Evolutionary conservation across 2,113 vertebrate genomes (phyloP).

Genomic region (Charina bottae): DNA sequence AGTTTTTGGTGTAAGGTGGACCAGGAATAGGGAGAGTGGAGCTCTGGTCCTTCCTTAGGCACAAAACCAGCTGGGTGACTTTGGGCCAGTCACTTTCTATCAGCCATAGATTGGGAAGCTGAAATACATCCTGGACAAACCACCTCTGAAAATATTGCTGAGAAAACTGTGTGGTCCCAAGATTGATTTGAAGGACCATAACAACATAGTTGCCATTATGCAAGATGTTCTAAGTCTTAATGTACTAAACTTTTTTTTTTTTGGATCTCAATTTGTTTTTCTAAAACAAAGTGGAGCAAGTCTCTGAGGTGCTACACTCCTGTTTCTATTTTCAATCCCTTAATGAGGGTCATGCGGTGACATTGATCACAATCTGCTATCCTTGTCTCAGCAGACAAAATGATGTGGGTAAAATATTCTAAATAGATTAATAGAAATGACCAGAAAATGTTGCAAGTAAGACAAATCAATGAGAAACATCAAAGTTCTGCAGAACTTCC

Average conservation of each 20-base stretch:
- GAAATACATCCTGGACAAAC: not conserved
- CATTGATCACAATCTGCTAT: not conserved
- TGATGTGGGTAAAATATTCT: not conserved
- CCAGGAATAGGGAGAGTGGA: not conserved
- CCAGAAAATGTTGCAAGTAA: not conserved
- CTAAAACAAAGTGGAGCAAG: not conserved
- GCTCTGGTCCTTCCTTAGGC: not conserved
- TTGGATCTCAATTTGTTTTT: not conserved
- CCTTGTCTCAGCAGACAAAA: not conserved
- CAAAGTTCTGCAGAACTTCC: not conserved
- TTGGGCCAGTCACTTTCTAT: not conserved
- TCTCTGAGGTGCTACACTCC: not conserved
- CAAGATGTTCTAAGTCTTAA: not conserved
- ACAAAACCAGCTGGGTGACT: not conserved
- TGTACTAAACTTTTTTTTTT: not conserved
- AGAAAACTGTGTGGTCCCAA: not conserved
- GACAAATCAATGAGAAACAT: not conserved
- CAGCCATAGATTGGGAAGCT: not conserved
- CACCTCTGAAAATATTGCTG: not conserved
- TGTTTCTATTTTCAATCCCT: not conserved
- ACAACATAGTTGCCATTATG: not conserved
- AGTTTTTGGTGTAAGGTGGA: not conserved
- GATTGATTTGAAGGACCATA: not conserved
- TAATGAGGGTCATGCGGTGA: not conserved
- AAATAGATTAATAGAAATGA: not conserved